Evolutionary conservation across 2,888 invertebrate species (phyloP).

Genomic region (Euclidia mi): DNA sequence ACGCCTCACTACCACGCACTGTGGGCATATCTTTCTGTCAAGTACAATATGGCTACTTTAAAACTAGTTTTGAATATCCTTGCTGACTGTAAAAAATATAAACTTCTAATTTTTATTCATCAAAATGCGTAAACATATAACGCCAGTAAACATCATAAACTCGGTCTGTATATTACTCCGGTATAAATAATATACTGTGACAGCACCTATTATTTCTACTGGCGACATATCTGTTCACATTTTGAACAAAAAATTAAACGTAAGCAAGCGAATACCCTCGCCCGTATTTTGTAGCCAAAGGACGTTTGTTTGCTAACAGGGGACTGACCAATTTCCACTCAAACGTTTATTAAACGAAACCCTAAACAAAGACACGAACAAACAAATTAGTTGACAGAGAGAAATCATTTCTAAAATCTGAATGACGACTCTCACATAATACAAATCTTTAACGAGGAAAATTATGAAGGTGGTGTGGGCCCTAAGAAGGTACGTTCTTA

Average conservation of each 20-base stretch:
- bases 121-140: too few relatives aligned
- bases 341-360: conserved; percentile 47
- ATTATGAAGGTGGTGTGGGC: conserved; percentile 13
- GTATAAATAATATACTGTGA: conserved; percentile 14
- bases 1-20: too few relatives aligned
- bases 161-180: neutral
- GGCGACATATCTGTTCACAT: conserved; percentile 26
- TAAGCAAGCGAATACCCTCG: conserved; percentile 23
- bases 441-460: conserved; percentile 15
- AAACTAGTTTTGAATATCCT: too few relatives aligned
- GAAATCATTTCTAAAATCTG: conserved; percentile 19
- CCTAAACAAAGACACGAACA: conserved; percentile 51
- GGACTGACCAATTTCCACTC: conserved; percentile 31
- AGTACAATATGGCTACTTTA: too few relatives aligned
- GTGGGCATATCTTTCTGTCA: too few relatives aligned
- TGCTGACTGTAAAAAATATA: too few relatives aligned
- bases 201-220: conserved; percentile 22
- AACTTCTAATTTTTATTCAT: too few relatives aligned
- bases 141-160: too few relatives aligned
- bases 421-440: neutral
- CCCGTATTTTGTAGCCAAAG: conserved; percentile 33
- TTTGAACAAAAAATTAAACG: conserved; percentile 22
- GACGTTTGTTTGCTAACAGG: conserved; percentile 25
- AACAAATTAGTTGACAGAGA: conserved; percentile 32
- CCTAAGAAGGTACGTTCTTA: conserved; percentile 14